These are phyloP conservation scores for Cepaea hortensis DNA, from an alignment of 2,888 invertebrate genomes.

Conservation along the genomic window DNA sequence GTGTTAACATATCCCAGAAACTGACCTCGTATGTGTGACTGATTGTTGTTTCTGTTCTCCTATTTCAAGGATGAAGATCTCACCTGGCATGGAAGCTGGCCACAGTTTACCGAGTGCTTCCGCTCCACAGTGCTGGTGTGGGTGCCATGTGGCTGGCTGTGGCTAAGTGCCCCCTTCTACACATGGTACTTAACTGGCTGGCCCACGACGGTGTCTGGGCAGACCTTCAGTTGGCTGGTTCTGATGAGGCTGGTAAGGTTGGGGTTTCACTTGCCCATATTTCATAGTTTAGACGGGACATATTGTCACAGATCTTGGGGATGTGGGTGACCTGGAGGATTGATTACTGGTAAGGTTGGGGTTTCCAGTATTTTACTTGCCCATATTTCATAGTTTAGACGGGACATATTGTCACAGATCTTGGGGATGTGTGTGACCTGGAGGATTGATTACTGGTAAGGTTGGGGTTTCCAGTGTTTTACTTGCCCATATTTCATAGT, in stretches of 20 bases:
- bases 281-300: too few species aligned
- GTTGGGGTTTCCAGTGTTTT: not conserved
- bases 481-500: too few species aligned
- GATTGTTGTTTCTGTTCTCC: not conserved
- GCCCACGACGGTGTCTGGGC: conserved; percentile 48
- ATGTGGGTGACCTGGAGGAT: too few species aligned
- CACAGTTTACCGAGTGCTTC: conserved; percentile 92
- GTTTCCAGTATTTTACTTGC: not conserved
- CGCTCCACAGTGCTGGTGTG: conserved; percentile 92
- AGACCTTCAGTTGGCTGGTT: conserved; percentile 26
- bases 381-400: too few species aligned
- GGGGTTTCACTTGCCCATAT: not conserved
- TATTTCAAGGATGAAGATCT: conserved; percentile 56
- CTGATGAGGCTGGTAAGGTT: conserved; percentile 45
- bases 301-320: too few species aligned
- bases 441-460: conserved; percentile 32
- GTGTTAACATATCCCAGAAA: not conserved
- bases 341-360: conserved; percentile 42
- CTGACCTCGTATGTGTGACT: not conserved
- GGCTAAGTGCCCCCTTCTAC: conserved; percentile 83
- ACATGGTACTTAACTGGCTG: conserved; percentile 53
- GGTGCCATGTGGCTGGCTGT: conserved; percentile 90
- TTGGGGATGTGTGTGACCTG: too few species aligned
- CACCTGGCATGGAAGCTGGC: conserved; percentile 61
- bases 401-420: too few species aligned